A percentile compares a stretch with the other conserved stretches of the same genome.
phyloP scores from a whole-genome alignment of 2,888 invertebrate species.

The Phania funesta region DNA sequence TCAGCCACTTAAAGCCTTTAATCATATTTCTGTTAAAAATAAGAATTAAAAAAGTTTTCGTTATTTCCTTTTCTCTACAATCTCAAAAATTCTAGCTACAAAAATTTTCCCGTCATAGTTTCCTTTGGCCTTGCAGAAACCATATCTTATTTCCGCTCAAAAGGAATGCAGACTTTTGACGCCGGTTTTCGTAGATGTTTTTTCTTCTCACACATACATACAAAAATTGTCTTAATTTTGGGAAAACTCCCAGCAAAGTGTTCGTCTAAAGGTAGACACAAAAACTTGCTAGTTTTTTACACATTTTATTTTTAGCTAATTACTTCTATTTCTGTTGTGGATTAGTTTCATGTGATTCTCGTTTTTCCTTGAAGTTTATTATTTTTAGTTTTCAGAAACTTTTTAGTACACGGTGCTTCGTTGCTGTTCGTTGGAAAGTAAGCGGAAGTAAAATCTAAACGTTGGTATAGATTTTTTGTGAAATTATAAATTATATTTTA shows the following conservation, averaged over 20 bases:
- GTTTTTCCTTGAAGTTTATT: slow-evolving; percentile 4
- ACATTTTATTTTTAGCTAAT: not conserved
- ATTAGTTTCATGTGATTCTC: slow-evolving; percentile 1
- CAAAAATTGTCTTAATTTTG: not conserved
- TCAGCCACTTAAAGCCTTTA: not conserved
- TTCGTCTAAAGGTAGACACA: not conserved
- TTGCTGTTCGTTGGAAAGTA: not conserved
- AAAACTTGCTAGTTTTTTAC: slow-evolving; percentile 11
- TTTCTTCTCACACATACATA: slow-evolving; percentile 9
- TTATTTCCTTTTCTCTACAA: not conserved
- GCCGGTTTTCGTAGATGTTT: slow-evolving; percentile 57
- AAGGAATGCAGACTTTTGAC: slow-evolving; percentile 60
- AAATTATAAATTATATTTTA: too few relatives aligned
- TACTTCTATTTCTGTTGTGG: not conserved
- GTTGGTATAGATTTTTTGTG: too few relatives aligned
- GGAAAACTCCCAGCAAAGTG: slow-evolving; percentile 1
- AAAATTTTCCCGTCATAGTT: not conserved
- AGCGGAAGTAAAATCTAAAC: too few relatives aligned
- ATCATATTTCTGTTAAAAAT: not conserved
- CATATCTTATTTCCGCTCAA: slow-evolving; percentile 58
- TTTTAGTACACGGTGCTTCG: not conserved
- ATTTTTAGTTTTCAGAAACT: slow-evolving; percentile 16
- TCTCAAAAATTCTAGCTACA: not conserved
- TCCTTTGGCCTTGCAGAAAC: slow-evolving; percentile 35
- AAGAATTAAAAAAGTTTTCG: not conserved